Evolutionary conservation across 2,888 invertebrate genomes (phyloP).

Genomic region (Agelastica alni): DNA sequence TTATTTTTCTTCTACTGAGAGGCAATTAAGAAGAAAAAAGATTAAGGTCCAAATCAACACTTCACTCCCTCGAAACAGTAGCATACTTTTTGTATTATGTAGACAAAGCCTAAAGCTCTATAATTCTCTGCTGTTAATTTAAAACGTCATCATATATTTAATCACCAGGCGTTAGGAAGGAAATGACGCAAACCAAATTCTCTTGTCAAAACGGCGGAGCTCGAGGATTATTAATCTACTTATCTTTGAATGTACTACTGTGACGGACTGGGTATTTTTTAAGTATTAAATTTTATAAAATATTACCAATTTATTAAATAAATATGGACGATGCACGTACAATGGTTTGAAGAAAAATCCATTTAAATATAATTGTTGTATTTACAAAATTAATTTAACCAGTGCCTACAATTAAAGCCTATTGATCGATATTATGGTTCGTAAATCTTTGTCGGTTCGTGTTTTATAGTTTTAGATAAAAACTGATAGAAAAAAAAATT

Average conservation of each 20-base stretch:
- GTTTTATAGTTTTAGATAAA: no score
- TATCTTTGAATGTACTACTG: conserved; percentile 1
- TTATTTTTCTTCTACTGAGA: no score
- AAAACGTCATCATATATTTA: conserved; percentile 27
- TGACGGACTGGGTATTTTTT: no score
- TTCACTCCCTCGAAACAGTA: conserved; percentile 9
- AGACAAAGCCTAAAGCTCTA: conserved; percentile 12
- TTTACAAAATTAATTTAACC: no score
- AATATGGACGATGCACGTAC: no score
- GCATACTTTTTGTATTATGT: conserved; percentile 9
- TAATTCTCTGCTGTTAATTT: conserved; percentile 25
- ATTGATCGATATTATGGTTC: background rate
- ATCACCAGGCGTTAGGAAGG: conserved; percentile 25
- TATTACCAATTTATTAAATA: no score
- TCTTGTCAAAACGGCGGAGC: conserved; percentile 23
- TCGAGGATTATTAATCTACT: conserved; percentile 9
- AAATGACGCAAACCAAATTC: conserved; percentile 27
- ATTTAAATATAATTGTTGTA: no score
- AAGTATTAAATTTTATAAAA: no score
- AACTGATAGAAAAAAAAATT: no score
- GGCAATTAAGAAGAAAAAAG: conserved; percentile 3
- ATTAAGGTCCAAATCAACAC: conserved; percentile 3
- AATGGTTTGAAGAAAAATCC: no score
- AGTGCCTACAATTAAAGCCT: background rate
- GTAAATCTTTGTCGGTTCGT: background rate